Conservation (phyloP, 2,797 vertebrate species). For the Sebastolobus alascanus region DNA sequence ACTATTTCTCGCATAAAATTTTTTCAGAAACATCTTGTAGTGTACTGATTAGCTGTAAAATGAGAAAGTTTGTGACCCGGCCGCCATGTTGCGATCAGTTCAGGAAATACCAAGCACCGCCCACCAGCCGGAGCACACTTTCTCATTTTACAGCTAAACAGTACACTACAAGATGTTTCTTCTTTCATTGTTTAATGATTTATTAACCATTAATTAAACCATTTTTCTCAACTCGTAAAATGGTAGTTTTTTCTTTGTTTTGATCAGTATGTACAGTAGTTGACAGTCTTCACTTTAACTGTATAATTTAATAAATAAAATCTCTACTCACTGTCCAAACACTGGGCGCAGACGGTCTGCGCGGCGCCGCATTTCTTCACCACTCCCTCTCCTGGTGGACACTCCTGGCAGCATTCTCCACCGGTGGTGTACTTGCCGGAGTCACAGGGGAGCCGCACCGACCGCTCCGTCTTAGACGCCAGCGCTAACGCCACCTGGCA, state of each 20-base stretch:
- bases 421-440: constrained; percentile 82
- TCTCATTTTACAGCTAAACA: no score
- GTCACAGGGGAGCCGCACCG: constrained; percentile 80
- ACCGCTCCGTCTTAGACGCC: constrained; percentile 79
- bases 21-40: no score
- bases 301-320: neutral
- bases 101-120: no score
- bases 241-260: neutral
- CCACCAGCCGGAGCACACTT: no score
- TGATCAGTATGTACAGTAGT: neutral
- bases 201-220: neutral
- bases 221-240: neutral
- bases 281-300: neutral
- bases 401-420: constrained; percentile 91
- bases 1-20: no score
- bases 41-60: no score
- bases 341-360: constrained; percentile 92
- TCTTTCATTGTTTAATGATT: neutral
- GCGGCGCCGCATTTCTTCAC: constrained; percentile 85
- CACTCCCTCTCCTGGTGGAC: constrained; percentile 93
- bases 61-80: no score
- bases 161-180: no score
- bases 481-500: constrained; percentile 83
- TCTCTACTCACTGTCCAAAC: constrained; percentile 95
- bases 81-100: no score